These are phyloP conservation scores for Therioaphis trifolii DNA, from an alignment of 2,888 invertebrate genomes.

Conservation along the genomic window DNA sequence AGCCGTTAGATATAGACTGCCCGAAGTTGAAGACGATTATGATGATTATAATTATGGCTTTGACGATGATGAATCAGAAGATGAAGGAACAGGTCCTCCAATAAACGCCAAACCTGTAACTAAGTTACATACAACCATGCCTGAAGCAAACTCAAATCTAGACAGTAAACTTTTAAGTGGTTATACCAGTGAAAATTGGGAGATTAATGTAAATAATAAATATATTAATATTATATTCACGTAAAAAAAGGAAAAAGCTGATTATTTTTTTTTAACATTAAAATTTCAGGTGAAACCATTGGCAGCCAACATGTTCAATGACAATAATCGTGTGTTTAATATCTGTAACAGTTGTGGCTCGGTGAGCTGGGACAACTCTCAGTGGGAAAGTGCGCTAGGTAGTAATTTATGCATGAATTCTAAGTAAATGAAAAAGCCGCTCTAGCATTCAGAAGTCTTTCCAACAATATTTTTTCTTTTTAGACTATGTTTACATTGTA, in stretches of 20 bases:
- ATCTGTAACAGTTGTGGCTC: conserved; percentile 81
- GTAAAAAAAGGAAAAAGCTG: too few species aligned
- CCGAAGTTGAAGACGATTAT: conserved; percentile 12
- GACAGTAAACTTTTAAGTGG: conserved; percentile 40
- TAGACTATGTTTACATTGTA: not conserved
- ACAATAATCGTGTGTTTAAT: conserved; percentile 73
- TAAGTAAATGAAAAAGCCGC: not conserved
- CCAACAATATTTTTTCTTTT: not conserved
- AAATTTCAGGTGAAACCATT: conserved; percentile 64
- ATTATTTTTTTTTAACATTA: too few species aligned
- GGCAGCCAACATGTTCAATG: conserved; percentile 69
- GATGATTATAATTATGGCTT: not conserved
- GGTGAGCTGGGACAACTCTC: conserved; percentile 78
- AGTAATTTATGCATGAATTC: conserved; percentile 47
- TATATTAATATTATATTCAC: too few species aligned
- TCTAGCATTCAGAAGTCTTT: not conserved
- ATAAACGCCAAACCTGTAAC: not conserved
- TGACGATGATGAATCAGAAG: conserved; percentile 30
- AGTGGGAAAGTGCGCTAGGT: conserved; percentile 68
- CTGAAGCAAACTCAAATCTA: conserved; percentile 24
- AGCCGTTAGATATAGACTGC: not conserved
- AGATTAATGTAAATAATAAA: conserved; percentile 36
- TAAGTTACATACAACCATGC: not conserved
- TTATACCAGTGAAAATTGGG: conserved; percentile 29
- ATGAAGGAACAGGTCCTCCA: conserved; percentile 47